Conservation (phyloP, 2,888 invertebrate genomes). For the Gerris lacustris region DNA sequence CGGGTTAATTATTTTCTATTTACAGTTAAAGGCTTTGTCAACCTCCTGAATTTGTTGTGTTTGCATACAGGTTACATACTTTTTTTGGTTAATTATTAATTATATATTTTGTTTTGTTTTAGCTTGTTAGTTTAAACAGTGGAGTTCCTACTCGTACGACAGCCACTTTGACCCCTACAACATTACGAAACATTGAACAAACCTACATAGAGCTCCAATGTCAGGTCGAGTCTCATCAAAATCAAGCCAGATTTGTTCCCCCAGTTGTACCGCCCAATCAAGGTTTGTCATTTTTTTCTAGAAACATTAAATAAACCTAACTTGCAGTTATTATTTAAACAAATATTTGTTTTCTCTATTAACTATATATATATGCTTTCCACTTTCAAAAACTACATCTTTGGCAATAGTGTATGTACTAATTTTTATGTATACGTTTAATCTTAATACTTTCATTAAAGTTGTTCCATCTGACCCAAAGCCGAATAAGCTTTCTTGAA, state of each 20-base stretch:
- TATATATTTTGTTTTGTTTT: slow-evolving; percentile 28
- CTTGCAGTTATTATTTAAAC: neutral
- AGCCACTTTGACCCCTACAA: slow-evolving; percentile 82
- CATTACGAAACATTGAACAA: slow-evolving; percentile 79
- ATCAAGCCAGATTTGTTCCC: slow-evolving; percentile 88
- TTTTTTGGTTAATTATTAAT: slow-evolving; percentile 6
- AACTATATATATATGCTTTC: no score
- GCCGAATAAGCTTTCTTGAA: no score
- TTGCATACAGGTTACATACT: no score
- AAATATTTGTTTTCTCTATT: no score
- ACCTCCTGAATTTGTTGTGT: no score
- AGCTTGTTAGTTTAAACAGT: slow-evolving; percentile 36
- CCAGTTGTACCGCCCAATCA: slow-evolving; percentile 46
- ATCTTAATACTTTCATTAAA: no score
- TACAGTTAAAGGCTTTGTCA: no score
- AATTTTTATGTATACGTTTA: no score
- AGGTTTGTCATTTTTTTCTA: slow-evolving; percentile 16
- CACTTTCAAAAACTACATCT: no score
- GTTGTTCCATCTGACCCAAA: no score
- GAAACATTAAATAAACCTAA: neutral
- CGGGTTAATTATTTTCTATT: no score
- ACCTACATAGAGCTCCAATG: slow-evolving; percentile 76
- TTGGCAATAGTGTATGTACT: no score
- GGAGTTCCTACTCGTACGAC: slow-evolving; percentile 87
- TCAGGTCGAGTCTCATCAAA: slow-evolving; percentile 57